Evolutionary conservation across 2,113 vertebrate genomes (phyloP), one percentile per base, ranked within the genome.

Genomic region (Elaphurus davidianus): DNA sequence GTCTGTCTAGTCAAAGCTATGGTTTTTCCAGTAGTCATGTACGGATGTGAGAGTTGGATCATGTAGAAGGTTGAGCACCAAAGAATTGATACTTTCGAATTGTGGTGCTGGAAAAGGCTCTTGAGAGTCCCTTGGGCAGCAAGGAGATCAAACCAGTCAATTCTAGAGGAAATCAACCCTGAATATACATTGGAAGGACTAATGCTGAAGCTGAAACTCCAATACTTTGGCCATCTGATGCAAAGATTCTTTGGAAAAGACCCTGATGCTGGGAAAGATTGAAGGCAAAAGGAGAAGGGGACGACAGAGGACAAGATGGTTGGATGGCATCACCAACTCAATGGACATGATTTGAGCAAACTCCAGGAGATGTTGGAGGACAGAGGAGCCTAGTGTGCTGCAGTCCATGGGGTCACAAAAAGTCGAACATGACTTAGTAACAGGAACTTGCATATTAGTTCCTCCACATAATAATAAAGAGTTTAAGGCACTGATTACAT

Each of bases 401-500:
- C 71, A 43, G 12, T 43, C 40, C 71, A 43, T 76, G 71, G 12
- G 36, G 36, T 43, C 0, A 3, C 23, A 76, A 76, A 74, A 76
- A 27, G 71, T 76, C 3, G 1, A 43, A 43, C 71, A 43, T 76
- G 71, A 2, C 71, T 76, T 76, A 76, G 71, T 74, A 74, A 74
- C 40, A 25, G 21, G 36, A 74, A 90, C 55, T 95, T 95, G 11
- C 23, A 54, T 83, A 57, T 95, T 64, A 88, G 16, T 89, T 50
- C 50, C n/a, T 83, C 27, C n/a, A 83, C 23, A 87, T 87, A 45
- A 50, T 62, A 94, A 79, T 52, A 79, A 62, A 86, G 33, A 25
- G 7, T 85, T 89, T 92, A 95, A 97, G 62, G 7, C 27, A 78
- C 87, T 93, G 67, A 71, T 88, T 97, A 40, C n/a, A 2, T 85